Conservation (phyloP, 2,888 invertebrate species). For the Drosophila mulleri region DNA sequence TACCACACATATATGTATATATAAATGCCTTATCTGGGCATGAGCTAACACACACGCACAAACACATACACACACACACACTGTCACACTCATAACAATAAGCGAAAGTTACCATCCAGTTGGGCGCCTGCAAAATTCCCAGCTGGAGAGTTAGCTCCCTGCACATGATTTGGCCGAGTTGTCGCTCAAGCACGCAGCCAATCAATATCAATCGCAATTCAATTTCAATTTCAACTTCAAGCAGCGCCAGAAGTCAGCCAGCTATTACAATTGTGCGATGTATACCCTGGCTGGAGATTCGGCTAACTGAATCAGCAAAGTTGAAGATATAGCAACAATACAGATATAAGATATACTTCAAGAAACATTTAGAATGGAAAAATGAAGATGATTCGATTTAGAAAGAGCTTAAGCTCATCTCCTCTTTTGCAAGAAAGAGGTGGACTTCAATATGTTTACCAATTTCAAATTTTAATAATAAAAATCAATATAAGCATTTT, state of each 20-base stretch:
- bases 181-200: slow-evolving; percentile 81
- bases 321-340: neutral
- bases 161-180: slow-evolving; percentile 77
- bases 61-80: neutral
- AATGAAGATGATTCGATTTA: neutral
- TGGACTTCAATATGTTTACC: too few species aligned
- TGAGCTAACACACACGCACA: neutral
- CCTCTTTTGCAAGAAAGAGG: too few species aligned
- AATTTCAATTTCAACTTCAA: slow-evolving; percentile 79
- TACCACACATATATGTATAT: slow-evolving; percentile 13
- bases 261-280: slow-evolving; percentile 28
- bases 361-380: too few species aligned
- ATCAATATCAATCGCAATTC: slow-evolving; percentile 84
- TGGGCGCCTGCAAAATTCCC: slow-evolving; percentile 47
- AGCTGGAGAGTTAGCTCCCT: slow-evolving; percentile 41
- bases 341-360: neutral
- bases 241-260: slow-evolving; percentile 69
- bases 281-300: slow-evolving; percentile 33
- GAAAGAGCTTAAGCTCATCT: neutral
- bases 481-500: too few species aligned
- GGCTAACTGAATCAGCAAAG: neutral
- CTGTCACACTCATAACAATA: slow-evolving; percentile 63
- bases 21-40: slow-evolving; percentile 8
- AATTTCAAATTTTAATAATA: too few species aligned
- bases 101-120: slow-evolving; percentile 72